Evolutionary conservation across 2,797 vertebrate species (phyloP).

Genomic region (Apogon talboti): DNA sequence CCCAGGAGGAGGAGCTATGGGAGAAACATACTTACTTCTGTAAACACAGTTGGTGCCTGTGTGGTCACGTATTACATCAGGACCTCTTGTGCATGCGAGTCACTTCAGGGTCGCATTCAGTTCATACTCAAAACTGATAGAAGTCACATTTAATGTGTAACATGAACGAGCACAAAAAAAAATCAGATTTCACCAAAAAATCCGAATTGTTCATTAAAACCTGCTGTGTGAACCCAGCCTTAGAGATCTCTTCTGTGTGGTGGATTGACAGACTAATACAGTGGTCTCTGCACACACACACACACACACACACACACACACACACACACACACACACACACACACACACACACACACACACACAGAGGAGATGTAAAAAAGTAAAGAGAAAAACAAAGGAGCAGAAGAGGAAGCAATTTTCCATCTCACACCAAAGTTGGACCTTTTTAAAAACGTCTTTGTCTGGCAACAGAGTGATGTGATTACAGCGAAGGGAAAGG

Average conservation of each 20-base stretch:
- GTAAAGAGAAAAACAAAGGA: constrained; percentile 10
- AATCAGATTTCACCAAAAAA: too few species aligned
- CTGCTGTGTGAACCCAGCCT: too few species aligned
- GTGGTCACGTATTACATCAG: too few species aligned
- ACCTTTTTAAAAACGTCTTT: constrained; percentile 17
- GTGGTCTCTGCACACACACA: constrained; percentile 1
- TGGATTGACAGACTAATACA: neutral
- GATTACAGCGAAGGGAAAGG: constrained; percentile 9
- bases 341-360: neutral
- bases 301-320: neutral
- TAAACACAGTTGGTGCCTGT: too few species aligned
- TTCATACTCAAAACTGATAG: too few species aligned
- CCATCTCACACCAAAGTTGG: constrained; percentile 31
- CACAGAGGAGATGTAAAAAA: neutral
- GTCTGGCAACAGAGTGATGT: constrained; percentile 21
- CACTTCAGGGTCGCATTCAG: too few species aligned
- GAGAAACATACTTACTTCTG: too few species aligned
- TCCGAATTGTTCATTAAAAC: too few species aligned
- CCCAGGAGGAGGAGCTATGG: too few species aligned
- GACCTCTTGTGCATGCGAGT: too few species aligned
- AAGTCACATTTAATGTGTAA: too few species aligned
- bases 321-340: neutral
- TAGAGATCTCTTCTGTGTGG: neutral
- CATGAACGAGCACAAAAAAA: too few species aligned
- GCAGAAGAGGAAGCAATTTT: constrained; percentile 28